phyloP scores from a whole-genome alignment of 2,797 vertebrate genomes.

The Acanthopagrus latus region DNA sequence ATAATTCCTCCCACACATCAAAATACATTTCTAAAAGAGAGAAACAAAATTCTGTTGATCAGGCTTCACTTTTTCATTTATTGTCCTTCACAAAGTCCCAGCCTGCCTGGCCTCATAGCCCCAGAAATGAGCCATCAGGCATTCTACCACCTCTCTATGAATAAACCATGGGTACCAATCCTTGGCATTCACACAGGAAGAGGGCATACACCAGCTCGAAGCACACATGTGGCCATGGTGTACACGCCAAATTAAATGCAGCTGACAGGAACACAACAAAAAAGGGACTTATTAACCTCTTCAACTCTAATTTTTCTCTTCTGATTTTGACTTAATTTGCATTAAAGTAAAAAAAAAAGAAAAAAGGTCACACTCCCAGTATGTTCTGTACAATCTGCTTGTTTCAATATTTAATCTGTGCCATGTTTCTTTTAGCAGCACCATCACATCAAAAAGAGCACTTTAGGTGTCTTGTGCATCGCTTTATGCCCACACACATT shows the following conservation, averaged over 20 bases:
- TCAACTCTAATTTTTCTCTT: neutral
- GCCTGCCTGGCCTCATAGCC: conserved; percentile 41
- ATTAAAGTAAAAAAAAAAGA: neutral
- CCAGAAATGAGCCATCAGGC: conserved; percentile 61
- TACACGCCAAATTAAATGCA: conserved; percentile 35
- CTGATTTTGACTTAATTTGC: neutral
- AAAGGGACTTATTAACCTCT: neutral
- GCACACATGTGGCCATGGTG: conserved; percentile 27
- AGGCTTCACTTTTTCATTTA: conserved; percentile 37
- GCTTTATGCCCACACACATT: conserved; percentile 26
- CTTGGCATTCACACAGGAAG: conserved; percentile 63
- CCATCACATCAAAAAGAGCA: conserved; percentile 9
- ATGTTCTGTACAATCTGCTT: conserved; percentile 8
- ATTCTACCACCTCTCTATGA: conserved; percentile 66
- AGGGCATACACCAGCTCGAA: conserved; percentile 45
- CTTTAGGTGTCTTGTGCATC: neutral
- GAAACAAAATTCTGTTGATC: conserved; percentile 38
- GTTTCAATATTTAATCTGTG: conserved; percentile 32
- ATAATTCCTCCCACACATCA: conserved; percentile 18
- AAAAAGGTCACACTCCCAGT: no score
- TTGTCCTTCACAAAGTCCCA: conserved; percentile 47
- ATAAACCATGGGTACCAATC: conserved; percentile 70
- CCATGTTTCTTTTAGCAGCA: conserved; percentile 14
- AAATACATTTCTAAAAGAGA: conserved; percentile 26
- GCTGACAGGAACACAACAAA: conserved; percentile 29